phyloP scores from a whole-genome alignment of 2,888 invertebrate species.

The Coleophora deauratella region DNA sequence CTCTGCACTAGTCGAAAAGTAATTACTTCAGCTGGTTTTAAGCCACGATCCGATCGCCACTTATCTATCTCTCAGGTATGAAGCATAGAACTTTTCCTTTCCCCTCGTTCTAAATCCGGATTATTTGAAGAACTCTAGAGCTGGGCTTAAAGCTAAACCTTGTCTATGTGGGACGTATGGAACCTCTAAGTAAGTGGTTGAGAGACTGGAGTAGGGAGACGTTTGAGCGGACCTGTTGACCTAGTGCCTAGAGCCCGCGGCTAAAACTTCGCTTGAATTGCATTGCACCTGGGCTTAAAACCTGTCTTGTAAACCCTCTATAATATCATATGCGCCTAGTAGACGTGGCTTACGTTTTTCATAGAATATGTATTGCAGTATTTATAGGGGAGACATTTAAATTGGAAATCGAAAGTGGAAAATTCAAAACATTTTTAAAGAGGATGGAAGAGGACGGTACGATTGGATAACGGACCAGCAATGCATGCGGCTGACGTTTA shows the following conservation, averaged over 20 bases:
- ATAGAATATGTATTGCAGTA: too few relatives aligned
- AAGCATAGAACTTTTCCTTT: too few relatives aligned
- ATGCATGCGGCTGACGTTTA: constrained; percentile 31
- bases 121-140: not conserved
- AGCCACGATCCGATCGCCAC: too few relatives aligned
- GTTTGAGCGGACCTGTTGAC: constrained; percentile 55
- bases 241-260: constrained; percentile 54
- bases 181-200: constrained; percentile 55
- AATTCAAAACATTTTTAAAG: not conserved
- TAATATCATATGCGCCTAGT: not conserved
- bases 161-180: constrained; percentile 22
- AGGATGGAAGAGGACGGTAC: not conserved
- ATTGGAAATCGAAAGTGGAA: not conserved
- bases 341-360: too few relatives aligned
- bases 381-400: too few relatives aligned
- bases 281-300: constrained; percentile 39
- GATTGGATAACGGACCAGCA: constrained; percentile 13
- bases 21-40: too few relatives aligned
- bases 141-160: not conserved
- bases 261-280: constrained; percentile 47
- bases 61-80: too few relatives aligned
- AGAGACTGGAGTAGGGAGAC: constrained; percentile 52
- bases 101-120: too few relatives aligned
- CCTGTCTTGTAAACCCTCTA: constrained; percentile 27
- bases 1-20: too few relatives aligned